Evolutionary conservation across 2,888 invertebrate genomes (phyloP), one percentile per base, ranked within the genome.

Genomic region (Hypomecis atomaria): DNA sequence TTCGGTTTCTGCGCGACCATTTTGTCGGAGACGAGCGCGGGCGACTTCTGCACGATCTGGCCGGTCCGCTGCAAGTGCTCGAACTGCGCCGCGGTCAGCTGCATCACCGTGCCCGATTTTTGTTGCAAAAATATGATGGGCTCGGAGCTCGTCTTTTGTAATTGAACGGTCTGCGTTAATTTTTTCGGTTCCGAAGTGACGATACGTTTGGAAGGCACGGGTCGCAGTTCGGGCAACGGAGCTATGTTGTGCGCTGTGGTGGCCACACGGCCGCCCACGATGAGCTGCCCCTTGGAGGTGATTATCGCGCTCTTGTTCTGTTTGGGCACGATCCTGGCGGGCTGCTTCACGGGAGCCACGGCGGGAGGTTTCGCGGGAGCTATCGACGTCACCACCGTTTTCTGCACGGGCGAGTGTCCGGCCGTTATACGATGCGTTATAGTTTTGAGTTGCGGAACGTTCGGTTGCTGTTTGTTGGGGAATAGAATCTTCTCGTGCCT

Each of bases 401-500:
- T 90, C 59, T 82, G 83, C 38, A 78, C 68, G 52, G 71, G 67
- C 11, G 74, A 72, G 23, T 84, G 23, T 23, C 23, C 67, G 5
- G 88, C 77, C 23, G 86, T 75, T 69, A 90, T 81, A 65, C 88
- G 81, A 62, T 90, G 90, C 65, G 89, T 79, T 48, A 90, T 81
- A 0, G 85, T 81, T 81, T 92, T 90, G 38, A 90, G 69, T 69
- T 90, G 91, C 33, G 90, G 81, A 54, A 86, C 70, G 65, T 86
- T 87, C 10, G 85, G 81, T 69, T 88, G 89, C 67, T 90, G 90
- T 71, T 91, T 92, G 73, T 94, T 93, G 23, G 94, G 93, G 56
- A 94, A 94, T 58, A 94, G 78, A 71, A 94, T 89, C 79, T 94
- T 94, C 72, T 94, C 94, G 74, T 95, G 94, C 66, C 94, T 94